phyloP scores from a whole-genome alignment of 2,888 invertebrate genomes.

The Limnephilus rhombicus region DNA sequence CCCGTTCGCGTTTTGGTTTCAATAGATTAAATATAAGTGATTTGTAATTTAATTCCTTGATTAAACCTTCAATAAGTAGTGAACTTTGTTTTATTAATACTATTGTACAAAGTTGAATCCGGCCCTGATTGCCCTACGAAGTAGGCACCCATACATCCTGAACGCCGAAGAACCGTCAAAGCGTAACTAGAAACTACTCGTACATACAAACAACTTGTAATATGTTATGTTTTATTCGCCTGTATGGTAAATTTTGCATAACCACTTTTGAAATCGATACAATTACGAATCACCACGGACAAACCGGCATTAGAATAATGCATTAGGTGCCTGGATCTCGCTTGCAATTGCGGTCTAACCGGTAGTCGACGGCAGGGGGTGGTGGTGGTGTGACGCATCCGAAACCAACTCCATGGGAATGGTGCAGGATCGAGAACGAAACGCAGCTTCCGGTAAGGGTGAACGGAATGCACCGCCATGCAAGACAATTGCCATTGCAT shows the following conservation, averaged over 20 bases:
- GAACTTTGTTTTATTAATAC: too few relatives aligned
- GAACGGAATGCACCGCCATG: slow-evolving; percentile 42
- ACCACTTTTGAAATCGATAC: slow-evolving; percentile 28
- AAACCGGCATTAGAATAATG: slow-evolving; percentile 24
- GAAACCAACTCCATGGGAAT: background rate
- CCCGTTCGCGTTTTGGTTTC: too few relatives aligned
- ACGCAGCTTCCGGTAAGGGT: slow-evolving; percentile 42
- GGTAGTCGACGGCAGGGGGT: slow-evolving; percentile 12
- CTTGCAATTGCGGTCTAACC: slow-evolving; percentile 39
- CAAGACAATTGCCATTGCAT: slow-evolving; percentile 33
- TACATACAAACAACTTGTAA: background rate
- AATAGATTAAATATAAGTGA: too few relatives aligned
- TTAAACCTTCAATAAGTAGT: too few relatives aligned
- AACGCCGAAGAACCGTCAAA: background rate
- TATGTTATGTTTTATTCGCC: slow-evolving; percentile 4
- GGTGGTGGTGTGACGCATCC: slow-evolving; percentile 35
- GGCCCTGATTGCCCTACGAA: background rate
- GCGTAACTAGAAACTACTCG: background rate
- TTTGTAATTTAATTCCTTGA: too few relatives aligned
- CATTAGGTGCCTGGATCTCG: slow-evolving; percentile 37
- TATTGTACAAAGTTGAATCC: too few relatives aligned
- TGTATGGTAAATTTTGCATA: slow-evolving; percentile 19
- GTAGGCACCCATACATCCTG: background rate
- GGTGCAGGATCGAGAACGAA: background rate
- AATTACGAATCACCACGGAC: slow-evolving; percentile 9